Evolutionary conservation across 2,113 vertebrate species (phyloP).

Genomic region (Alouatta palliata): DNA sequence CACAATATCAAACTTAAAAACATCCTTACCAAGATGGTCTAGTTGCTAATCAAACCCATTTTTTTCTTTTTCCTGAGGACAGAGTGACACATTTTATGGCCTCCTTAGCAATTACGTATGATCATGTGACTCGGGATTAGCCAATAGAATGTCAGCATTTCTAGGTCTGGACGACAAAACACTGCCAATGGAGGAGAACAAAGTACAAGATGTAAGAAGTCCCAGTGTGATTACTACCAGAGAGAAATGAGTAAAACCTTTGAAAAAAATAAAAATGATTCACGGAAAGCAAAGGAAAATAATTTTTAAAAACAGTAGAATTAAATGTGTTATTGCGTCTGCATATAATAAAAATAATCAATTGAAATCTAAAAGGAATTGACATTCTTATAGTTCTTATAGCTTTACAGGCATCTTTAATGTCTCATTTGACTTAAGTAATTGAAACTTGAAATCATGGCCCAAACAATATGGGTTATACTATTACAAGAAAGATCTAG

Average conservation of each 20-base stretch:
- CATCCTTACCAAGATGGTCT: not conserved
- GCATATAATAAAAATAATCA: not conserved
- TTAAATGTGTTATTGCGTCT: not conserved
- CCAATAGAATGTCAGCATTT: not conserved
- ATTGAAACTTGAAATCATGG: not conserved
- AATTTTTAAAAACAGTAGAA: not conserved
- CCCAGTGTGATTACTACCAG: not conserved
- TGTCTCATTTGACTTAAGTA: not conserved
- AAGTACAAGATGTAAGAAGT: not conserved
- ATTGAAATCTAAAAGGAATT: not conserved
- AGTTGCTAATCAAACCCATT: constrained; percentile 6
- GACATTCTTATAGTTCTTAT: not conserved
- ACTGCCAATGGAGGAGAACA: not conserved
- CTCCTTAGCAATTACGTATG: not conserved
- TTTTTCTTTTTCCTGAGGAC: constrained; percentile 27
- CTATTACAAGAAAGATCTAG: not conserved
- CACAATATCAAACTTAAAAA: not conserved
- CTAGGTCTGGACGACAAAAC: not conserved
- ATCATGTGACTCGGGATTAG: not conserved
- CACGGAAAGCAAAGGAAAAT: not conserved
- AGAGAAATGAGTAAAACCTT: not conserved
- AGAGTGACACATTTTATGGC: not conserved
- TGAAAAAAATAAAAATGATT: constrained; percentile 14
- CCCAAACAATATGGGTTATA: not conserved
- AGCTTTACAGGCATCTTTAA: not conserved